Evolutionary conservation across 2,888 invertebrate species (phyloP).

Genomic region (Polydrusus tereticollis): DNA sequence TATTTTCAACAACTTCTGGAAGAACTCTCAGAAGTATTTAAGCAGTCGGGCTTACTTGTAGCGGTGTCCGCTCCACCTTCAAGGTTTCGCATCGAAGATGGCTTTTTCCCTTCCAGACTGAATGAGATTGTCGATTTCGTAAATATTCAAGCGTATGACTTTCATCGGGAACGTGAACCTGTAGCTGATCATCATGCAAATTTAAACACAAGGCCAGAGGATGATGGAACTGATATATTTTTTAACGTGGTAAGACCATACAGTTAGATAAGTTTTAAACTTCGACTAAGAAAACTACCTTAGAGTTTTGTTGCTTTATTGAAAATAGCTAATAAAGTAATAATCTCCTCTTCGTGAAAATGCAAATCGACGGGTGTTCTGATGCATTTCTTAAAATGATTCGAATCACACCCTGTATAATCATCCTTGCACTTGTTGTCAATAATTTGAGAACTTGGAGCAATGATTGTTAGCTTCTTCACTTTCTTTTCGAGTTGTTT

Average conservation of each 20-base stretch:
- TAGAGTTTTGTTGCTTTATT: too few species aligned
- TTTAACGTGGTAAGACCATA: slow-evolving; percentile 68
- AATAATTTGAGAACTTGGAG: too few species aligned
- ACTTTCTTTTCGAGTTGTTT: too few species aligned
- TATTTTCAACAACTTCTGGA: slow-evolving; percentile 66
- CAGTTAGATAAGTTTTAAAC: too few species aligned
- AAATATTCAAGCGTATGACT: slow-evolving; percentile 77
- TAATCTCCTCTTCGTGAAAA: too few species aligned
- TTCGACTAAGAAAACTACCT: too few species aligned
- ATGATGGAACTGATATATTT: slow-evolving; percentile 69
- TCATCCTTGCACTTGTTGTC: too few species aligned
- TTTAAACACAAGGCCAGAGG: slow-evolving; percentile 68
- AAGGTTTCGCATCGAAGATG: slow-evolving; percentile 76
- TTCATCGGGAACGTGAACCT: slow-evolving; percentile 67
- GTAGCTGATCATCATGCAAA: slow-evolving; percentile 70
- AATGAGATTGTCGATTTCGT: slow-evolving; percentile 76
- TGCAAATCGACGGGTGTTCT: too few species aligned
- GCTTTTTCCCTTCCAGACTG: slow-evolving; percentile 74
- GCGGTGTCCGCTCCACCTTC: slow-evolving; percentile 72
- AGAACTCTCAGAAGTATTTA: slow-evolving; percentile 74
- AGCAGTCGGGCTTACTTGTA: slow-evolving; percentile 67
- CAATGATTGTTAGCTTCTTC: too few species aligned
- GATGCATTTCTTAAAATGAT: too few species aligned
- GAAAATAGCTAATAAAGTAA: too few species aligned
- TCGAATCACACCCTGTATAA: too few species aligned